Percentiles rank a stretch among this genome's conserved stretches.
Conservation (phyloP, 2,888 invertebrate species). For the Portevinia maculata region DNA sequence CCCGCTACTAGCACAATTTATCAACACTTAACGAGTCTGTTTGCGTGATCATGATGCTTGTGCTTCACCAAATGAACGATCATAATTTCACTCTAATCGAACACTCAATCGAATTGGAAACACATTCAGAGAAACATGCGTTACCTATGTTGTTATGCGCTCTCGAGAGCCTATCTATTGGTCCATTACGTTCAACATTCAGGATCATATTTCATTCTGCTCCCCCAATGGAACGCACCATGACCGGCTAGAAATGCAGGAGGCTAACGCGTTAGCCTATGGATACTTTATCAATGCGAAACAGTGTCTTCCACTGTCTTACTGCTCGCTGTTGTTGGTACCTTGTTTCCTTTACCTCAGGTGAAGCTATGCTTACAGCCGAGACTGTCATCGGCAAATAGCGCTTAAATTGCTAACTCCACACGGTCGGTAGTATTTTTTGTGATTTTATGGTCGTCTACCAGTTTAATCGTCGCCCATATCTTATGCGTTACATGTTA, state of each 20-base stretch:
- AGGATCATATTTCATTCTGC: constrained; percentile 61
- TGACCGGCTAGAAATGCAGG: not conserved
- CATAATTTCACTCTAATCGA: constrained; percentile 65
- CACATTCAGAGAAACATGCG: constrained; percentile 57
- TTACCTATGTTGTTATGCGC: constrained; percentile 50
- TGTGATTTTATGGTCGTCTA: constrained; percentile 64
- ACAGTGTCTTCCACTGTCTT: constrained; percentile 43
- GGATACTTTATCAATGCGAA: constrained; percentile 45
- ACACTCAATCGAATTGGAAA: constrained; percentile 52
- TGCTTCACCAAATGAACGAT: constrained; percentile 57
- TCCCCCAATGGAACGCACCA: constrained; percentile 19
- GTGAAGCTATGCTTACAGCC: not conserved
- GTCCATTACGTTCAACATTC: constrained; percentile 58
- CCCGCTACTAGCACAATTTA: constrained; percentile 17
- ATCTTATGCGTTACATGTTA: constrained; percentile 81
- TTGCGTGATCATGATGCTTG: constrained; percentile 46
- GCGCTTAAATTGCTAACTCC: constrained; percentile 29
- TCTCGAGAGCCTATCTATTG: constrained; percentile 33
- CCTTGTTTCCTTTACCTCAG: constrained; percentile 9
- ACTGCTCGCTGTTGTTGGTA: constrained; percentile 1
- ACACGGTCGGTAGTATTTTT: constrained; percentile 57
- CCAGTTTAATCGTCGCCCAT: constrained; percentile 76
- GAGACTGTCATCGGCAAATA: constrained; percentile 44
- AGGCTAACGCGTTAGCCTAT: constrained; percentile 22
- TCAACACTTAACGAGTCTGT: constrained; percentile 43